Evolutionary conservation across 2,888 invertebrate genomes (phyloP), one percentile per base, ranked within the genome.

Genomic region (Acleris sparsana): DNA sequence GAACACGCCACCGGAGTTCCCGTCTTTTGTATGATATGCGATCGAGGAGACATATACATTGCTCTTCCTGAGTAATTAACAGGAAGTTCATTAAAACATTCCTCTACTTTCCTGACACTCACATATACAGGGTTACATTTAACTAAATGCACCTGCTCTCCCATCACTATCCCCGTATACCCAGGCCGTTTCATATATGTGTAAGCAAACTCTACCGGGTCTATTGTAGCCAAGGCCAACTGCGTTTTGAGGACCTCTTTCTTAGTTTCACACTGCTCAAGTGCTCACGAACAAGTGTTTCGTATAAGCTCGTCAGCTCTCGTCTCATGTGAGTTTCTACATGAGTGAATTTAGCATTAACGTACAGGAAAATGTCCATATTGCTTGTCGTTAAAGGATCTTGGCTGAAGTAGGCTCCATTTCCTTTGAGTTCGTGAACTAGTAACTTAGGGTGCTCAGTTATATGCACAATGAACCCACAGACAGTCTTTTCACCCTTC

Each of bases 151-250:
- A 29, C 6, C 5, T 29, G 29, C 29, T 29, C 29, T 1, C 29
- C 29, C 29, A 29, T 29, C 5, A 29, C 29, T 5, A 29, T 25
- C 3, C 29, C 29, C 1, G 29, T 29, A 5, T 29, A 29, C 5
- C 29, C 29, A 1, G 29, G 29, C 29, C 5, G 3, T 6, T 29
- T 29, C 29, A 29, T 29, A 6, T 29, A 29, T 56, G 17, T 20
- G 13, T 59, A 62, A 1, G 62, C 63, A 39, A 67, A 67, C 16
- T 67, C 67, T 1, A 60, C 51, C 3, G 67, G 67, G 43, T 63
- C 59, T 5, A 63, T 60, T 0, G 60, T 56, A 0, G 67, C 67
- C 1, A 67, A 4, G 0, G 67, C 9, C 0, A 67, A 25, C 25
- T 62, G 66, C 16, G 66, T 66, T 4, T 66, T 55, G 0, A 66